These are phyloP conservation scores for Glossophaga mutica DNA, from an alignment of 2,797 vertebrate species.

Conservation along the genomic window DNA sequence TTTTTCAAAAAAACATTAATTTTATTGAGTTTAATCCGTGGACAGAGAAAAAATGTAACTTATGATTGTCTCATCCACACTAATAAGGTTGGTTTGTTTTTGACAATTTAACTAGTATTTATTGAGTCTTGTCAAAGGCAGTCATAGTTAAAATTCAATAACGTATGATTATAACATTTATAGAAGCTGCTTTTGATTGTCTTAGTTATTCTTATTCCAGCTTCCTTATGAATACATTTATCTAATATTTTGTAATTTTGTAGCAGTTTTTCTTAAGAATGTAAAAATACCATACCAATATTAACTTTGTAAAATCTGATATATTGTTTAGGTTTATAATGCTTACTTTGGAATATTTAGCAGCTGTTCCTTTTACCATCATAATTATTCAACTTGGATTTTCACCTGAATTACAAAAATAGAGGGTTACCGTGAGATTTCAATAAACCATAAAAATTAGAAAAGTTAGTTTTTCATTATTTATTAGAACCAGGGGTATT, in stretches of 20 bases:
- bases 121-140: background rate
- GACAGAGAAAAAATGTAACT: background rate
- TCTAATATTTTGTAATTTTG: background rate
- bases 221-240: background rate
- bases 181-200: background rate
- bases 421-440: background rate
- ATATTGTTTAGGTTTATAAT: background rate
- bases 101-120: conserved; percentile 20
- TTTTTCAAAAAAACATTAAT: background rate
- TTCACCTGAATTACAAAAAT: conserved; percentile 6
- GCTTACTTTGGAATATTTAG: background rate
- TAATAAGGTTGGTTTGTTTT: background rate
- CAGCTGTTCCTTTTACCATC: background rate
- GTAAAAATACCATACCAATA: background rate
- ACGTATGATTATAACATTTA: background rate
- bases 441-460: background rate
- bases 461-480: background rate
- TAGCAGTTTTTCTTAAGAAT: background rate
- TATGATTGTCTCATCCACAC: background rate
- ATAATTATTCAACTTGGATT: background rate
- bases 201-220: background rate
- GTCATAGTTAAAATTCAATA: conserved; percentile 25
- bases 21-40: background rate
- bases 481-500: background rate
- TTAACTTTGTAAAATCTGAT: background rate